Base-by-base conservation (phyloP, 2,888 invertebrate genomes). In the Synanthedon tipuliformis region DNA sequence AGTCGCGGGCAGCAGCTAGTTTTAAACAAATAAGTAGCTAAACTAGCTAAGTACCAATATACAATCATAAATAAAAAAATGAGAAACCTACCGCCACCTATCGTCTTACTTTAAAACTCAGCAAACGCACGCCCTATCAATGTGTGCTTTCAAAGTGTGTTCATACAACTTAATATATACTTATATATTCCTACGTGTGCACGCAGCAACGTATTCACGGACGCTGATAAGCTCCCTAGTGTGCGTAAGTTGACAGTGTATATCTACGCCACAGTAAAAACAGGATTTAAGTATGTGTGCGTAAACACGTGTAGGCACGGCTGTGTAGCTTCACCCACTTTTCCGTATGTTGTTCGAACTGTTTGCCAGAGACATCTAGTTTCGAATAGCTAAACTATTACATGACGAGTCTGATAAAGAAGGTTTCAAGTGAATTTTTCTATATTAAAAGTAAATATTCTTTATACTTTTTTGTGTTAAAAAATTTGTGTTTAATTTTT, bases 321-420 rank as follows among this genome's bases (percentile, higher is more conserved):
- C 61, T 62, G 59, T 68, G 62, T 61, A 56, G 53, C 49, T 63
- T 62, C 61, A 64, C 72, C 59, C 73, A 75, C 72, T 73, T 69
- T 55, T 68, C 71, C 69, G 68, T 75, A 74, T 73, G 67, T 68
- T 65, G 50, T 40, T 60, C 66, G 59, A 69, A 61, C 71, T 48
- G 60, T 68, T 75, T 57, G 27, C 66, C 77, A 78, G 75, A 82
- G 86, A 71, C 86, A 86, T 84, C 86, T 87, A 73, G 73, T 68
- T 54, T 12, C 45, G 52, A 50, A 57, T 45, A 40, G 54, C 50
- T 52, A 67, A 80, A 84, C 70, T 56, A 70, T 59, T 59, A 59
- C 51, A 57, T 49, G 40, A 66, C 69, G 63, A 51, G 54, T 57
- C 57, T 66, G 57, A 56, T 59, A 71, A 59, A 84, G 60, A 81